Base-by-base conservation (phyloP, 2,888 invertebrate genomes). In the Odontomyia ornata region DNA sequence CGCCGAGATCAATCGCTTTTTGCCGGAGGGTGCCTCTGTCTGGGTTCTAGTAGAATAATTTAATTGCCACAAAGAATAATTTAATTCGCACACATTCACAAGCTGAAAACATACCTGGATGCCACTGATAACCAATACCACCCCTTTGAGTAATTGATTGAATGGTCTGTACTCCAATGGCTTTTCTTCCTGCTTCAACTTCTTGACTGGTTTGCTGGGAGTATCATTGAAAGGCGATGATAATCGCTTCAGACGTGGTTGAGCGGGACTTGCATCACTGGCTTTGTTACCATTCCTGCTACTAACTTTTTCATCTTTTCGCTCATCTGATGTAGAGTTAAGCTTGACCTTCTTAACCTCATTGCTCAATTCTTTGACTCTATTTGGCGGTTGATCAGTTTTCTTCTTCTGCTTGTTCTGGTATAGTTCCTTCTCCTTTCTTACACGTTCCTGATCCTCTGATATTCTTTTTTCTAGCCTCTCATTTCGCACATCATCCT, bases 71-170 rank as follows among this genome's bases (percentile, higher is more conserved):
- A 7, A 7, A 15, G 0, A 43, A 11, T 43, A 15, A 7, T 43
- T 7, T 43, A 43, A 43, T 43, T 43, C 15, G 15, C 43, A 43
- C 43, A 43, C 43, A 43, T n/a, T n/a, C n/a, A n/a, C n/a, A n/a
- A n/a, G n/a, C n/a, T n/a, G n/a, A 36, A 36, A 36, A 62, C 62
- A 52, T 76, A 83, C 85, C 83, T 85, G 86, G 79, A 93, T 96
- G 0, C 97, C 97, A 87, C 95, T 96, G 80, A 97, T 89, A n/a
- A 92, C 93, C 83, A 96, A 89, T 77, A 91, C 89, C 2, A 94
- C 94, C 73, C 89, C 92, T 13, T 88, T 85, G 80, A 96, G 85
- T 36, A 94, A 83, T 80, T 89, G 85, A 79, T 88, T 84, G 80
- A 92, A 93, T 0, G 90, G 89, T 82, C 88, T 89, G 79, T 83